Base-by-base conservation (phyloP, 2,113 vertebrate species). In the Ariopsis seemanni region DNA sequence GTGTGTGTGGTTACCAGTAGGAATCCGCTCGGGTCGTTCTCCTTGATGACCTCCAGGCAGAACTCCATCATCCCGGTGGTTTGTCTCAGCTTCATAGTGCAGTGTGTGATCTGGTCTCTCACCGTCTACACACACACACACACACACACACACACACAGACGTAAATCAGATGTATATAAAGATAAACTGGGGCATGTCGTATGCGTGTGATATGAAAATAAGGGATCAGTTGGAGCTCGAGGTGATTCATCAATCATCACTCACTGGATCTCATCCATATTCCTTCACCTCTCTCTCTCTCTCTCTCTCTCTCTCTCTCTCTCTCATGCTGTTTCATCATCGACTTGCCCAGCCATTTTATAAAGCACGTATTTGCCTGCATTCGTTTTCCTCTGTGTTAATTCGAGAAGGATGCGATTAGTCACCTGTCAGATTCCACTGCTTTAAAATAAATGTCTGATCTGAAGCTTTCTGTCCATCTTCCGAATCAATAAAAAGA, bases 81-180 rank as follows among this genome's bases (percentile, higher is more conserved):
- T 95, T 99, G 98, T n/a, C 98, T 96, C 3, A 99, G 96, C 94
- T 98, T 99, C 95, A 99, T 91, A 0, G 98, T 99, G 92, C 98
- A 99, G 94, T 99, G 98, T 79, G 97, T 99, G 95, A 99, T 99
- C 95, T 99, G 98, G 93, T 99, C 98, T 88, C 98, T 97, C 42
- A 98, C 98, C 94, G 99, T 96, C 98, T 99, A 91, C 14, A 77
- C 3, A 87, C 88, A 89, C 67, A 81, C 62, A 84, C 62, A 80
- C 63, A 65, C 55, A 71, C 42, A 18, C 53, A 80, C 17, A 20
- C 48, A 75, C 25, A 55, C 7, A 62, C 3, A 42, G 42, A 42
- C 42, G 42, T 7, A 11, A 22, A 67, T n/a, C 17, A 15, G 25
- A 30, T 34, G 27, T 30, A 57, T 17, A 55, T 57, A 79, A 79